These are phyloP conservation scores for Saimiri boliviensis DNA, from an alignment of 2,113 vertebrate genomes.

Conservation along the genomic window DNA sequence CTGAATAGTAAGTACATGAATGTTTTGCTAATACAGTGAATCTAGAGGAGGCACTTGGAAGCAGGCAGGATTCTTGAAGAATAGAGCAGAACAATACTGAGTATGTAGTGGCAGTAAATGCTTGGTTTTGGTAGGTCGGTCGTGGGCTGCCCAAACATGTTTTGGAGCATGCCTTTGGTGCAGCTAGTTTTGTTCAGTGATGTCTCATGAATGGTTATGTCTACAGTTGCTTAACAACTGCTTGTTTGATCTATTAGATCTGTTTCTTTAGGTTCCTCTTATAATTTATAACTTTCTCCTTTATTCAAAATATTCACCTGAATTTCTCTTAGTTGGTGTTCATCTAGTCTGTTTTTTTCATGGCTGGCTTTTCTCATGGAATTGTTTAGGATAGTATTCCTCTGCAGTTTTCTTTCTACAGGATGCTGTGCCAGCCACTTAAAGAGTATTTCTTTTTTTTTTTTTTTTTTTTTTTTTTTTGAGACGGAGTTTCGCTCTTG, in stretches of 20 bases:
- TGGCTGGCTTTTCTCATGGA: not conserved
- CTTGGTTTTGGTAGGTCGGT: slow-evolving; percentile 50
- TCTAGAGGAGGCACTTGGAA: slow-evolving; percentile 63
- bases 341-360: not conserved
- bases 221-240: not conserved
- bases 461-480: too few relatives aligned
- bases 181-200: slow-evolving; percentile 15
- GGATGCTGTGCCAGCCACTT: not conserved
- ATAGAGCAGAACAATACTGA: slow-evolving; percentile 48
- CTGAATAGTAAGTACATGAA: slow-evolving; percentile 94
- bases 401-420: slow-evolving; percentile 34
- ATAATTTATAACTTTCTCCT: not conserved
- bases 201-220: not conserved
- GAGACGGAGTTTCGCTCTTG: too few relatives aligned
- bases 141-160: slow-evolving; percentile 43
- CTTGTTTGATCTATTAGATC: not conserved
- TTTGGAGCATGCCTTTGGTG: slow-evolving; percentile 13
- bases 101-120: slow-evolving; percentile 38
- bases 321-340: not conserved
- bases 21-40: slow-evolving; percentile 46
- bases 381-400: not conserved
- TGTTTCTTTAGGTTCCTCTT: not conserved
- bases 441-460: not conserved
- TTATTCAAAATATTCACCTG: slow-evolving; percentile 13
- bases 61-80: slow-evolving; percentile 48